Evolutionary conservation across 2,888 invertebrate species (phyloP), one percentile per base, ranked within the genome.

Genomic region (Drosophila paranaensis): DNA sequence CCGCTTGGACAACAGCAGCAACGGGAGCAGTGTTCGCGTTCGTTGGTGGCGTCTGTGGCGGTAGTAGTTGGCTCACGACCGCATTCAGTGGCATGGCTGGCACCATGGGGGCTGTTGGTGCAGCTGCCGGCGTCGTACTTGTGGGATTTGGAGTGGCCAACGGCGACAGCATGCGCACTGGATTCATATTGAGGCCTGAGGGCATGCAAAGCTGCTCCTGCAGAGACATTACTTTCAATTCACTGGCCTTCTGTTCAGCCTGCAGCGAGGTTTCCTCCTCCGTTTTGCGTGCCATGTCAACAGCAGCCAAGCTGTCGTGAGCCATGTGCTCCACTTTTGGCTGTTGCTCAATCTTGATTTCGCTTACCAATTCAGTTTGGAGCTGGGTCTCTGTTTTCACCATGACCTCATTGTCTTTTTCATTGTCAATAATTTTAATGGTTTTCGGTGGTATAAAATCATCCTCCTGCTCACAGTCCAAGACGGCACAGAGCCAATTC

Each of bases 401-500:
- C 3, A 74, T 9, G n/a, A 82, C 40, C 5, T 89, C 88, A 42
- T 51, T 46, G 20, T 73, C 61, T n/a, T 46, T 73, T 20, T 90
- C 91, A 13, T 84, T 82, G 43, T 90, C 91, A 56, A 90, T 91
- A 3, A 91, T 91, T 64, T 90, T 91, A 8, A 92, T 92, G 5
- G 91, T 92, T 77, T 92, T 93, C 88, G 91, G 93, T 81, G 89
- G 91, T 71, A 95, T 95, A 91, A 95, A 95, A 90, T 95, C 95
- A 74, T 96, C 95, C 56, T 95, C 95, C n/a, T 95, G 94, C 60
- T 95, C 95, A 81, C 96, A 96, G 43, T 96, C 96, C 57, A 97
- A 93, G 88, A 96, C 95, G 74, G 96, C 96, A 58, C 95, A 94
- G 64, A 97, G 95, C 89, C 95, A 96, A 87, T 96, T 95, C 97